phyloP scores from a whole-genome alignment of 2,797 vertebrate species.

The Urosaurus nigricauda region DNA sequence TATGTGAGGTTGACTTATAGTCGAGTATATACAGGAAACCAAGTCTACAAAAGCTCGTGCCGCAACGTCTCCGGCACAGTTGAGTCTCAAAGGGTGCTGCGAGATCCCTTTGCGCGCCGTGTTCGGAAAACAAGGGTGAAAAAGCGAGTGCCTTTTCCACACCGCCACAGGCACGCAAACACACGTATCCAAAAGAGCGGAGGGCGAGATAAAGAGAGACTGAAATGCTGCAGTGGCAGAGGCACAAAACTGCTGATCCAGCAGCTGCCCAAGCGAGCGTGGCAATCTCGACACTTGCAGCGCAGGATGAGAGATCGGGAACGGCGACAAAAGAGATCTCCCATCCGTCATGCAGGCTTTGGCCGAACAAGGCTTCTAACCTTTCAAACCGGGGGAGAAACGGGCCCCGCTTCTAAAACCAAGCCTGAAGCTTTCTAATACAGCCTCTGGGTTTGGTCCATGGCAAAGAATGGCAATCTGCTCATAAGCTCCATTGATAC shows the following conservation, averaged over 20 bases:
- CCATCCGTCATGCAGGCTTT: too few species aligned
- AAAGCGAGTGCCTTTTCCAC: too few species aligned
- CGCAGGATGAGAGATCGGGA: background rate
- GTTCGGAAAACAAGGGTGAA: too few species aligned
- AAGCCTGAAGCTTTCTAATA: background rate
- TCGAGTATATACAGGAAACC: too few species aligned
- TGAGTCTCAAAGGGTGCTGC: too few species aligned
- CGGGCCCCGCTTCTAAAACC: background rate
- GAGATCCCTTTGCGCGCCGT: too few species aligned
- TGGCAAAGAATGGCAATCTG: too few species aligned
- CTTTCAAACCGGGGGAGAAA: background rate
- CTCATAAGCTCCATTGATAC: too few species aligned
- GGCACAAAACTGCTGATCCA: background rate
- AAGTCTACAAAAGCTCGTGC: too few species aligned
- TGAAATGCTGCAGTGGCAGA: background rate
- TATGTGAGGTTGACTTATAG: too few species aligned
- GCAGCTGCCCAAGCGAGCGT: slow-evolving; percentile 7
- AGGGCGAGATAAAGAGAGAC: background rate
- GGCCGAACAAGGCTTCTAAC: background rate
- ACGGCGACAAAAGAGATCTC: background rate
- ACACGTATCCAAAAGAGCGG: too few species aligned
- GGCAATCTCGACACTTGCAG: background rate
- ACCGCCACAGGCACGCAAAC: background rate
- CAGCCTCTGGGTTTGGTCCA: background rate
- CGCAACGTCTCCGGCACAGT: too few species aligned